phyloP scores from a whole-genome alignment of 2,888 invertebrate genomes.

The Eudasyphora cyanicolor region DNA sequence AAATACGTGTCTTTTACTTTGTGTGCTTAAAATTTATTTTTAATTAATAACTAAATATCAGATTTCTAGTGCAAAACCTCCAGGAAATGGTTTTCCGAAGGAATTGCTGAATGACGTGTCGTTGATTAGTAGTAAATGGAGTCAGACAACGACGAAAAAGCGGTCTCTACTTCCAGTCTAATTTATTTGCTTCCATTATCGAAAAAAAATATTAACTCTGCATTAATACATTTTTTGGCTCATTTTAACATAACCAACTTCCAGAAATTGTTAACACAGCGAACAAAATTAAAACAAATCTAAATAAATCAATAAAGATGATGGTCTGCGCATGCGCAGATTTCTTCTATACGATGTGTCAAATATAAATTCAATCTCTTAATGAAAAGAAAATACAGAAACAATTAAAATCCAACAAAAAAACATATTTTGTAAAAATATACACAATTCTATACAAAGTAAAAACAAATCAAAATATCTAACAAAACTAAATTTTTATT shows the following conservation, averaged over 20 bases:
- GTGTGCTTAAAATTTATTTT: conserved; percentile 63
- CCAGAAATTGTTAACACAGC: conserved; percentile 37
- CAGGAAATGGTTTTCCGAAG: neutral
- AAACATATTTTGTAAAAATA: conserved; percentile 65
- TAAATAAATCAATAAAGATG: conserved; percentile 50
- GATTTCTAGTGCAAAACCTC: conserved; percentile 42
- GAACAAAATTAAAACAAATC: neutral
- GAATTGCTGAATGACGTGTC: conserved; percentile 57
- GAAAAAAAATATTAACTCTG: conserved; percentile 46
- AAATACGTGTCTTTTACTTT: conserved; percentile 65
- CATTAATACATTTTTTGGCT: conserved; percentile 44
- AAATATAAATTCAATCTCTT: conserved; percentile 63
- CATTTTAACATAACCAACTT: conserved; percentile 41
- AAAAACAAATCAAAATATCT: conserved; percentile 29
- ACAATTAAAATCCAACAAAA: conserved; percentile 44
- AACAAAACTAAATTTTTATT: conserved; percentile 7
- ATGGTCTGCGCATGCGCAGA: conserved; percentile 17
- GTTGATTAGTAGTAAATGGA: conserved; percentile 59
- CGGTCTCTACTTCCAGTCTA: conserved; percentile 67
- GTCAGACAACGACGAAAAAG: conserved; percentile 39
- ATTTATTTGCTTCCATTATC: conserved; percentile 68
- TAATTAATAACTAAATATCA: conserved; percentile 44
- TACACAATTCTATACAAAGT: conserved; percentile 62
- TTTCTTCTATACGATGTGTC: conserved; percentile 64
- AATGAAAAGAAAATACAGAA: conserved; percentile 21